These are phyloP conservation scores for Phyllotis vaccarum DNA, from an alignment of 2,797 vertebrate genomes.

Conservation along the genomic window DNA sequence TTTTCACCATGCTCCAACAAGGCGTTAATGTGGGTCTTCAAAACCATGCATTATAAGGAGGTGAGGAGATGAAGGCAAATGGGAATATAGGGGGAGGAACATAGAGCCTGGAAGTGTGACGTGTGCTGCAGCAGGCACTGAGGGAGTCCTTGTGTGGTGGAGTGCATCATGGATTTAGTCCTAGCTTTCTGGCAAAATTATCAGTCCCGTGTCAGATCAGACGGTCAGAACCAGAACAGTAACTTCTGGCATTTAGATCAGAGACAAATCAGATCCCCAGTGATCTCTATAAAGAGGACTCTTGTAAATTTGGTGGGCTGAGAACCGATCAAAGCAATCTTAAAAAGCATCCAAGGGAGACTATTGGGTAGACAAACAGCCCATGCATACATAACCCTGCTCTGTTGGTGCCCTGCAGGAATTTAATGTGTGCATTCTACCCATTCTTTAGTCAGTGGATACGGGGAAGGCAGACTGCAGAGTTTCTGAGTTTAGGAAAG, in stretches of 20 bases:
- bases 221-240: neutral
- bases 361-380: neutral
- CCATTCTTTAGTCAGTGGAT: neutral
- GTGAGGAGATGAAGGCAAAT: neutral
- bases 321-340: neutral
- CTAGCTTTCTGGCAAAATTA: neutral
- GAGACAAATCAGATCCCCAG: neutral
- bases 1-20: slow-evolving; percentile 38
- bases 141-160: neutral
- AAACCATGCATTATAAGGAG: neutral
- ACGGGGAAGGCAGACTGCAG: neutral
- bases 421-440: neutral
- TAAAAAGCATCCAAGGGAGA: neutral
- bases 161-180: neutral
- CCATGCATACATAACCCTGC: neutral
- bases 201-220: neutral
- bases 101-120: slow-evolving; percentile 3
- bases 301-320: neutral
- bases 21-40: slow-evolving; percentile 4
- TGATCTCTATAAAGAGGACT: neutral
- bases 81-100: neutral
- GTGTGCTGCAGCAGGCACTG: neutral
- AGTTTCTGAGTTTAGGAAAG: neutral
- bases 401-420: neutral
- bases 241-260: neutral